phyloP scores from a whole-genome alignment of 2,113 vertebrate genomes.

The Pao palembangensis region DNA sequence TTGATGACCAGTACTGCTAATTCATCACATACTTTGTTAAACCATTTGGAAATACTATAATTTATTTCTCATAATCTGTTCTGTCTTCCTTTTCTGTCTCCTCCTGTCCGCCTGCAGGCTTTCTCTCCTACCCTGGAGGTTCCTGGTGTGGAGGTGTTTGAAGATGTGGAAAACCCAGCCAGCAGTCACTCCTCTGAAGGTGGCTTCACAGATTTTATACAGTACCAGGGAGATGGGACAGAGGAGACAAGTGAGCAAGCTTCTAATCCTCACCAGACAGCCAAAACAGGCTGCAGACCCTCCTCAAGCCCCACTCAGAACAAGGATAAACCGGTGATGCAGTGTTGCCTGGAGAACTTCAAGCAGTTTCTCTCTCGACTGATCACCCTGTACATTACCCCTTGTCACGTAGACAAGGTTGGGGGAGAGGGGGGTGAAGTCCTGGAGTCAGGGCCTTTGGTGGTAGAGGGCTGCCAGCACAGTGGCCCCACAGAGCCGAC shows the following conservation, averaged over 20 bases:
- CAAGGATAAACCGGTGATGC: conserved; percentile 95
- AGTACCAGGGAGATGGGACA: conserved; percentile 82
- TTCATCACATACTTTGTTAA: too few relatives aligned
- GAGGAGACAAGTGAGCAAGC: conserved; percentile 66
- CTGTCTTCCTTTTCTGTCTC: neutral
- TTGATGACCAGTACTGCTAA: too few relatives aligned
- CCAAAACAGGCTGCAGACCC: conserved; percentile 56
- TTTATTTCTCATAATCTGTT: neutral
- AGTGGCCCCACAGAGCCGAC: conserved; percentile 51
- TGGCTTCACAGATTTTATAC: conserved; percentile 95
- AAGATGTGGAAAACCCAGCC: conserved; percentile 82
- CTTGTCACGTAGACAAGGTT: conserved; percentile 66
- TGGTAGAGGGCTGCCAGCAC: conserved; percentile 41
- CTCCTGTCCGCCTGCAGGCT: conserved; percentile 58
- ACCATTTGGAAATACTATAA: neutral
- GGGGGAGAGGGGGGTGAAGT: conserved; percentile 64
- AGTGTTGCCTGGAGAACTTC: conserved; percentile 93
- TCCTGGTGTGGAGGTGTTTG: conserved; percentile 80
- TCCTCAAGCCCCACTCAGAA: conserved; percentile 56
- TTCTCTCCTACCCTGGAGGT: conserved; percentile 72
- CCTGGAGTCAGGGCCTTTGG: conserved; percentile 36
- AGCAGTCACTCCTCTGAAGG: conserved; percentile 85
- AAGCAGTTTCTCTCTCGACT: conserved; percentile 92
- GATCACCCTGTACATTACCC: conserved; percentile 84
- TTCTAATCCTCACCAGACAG: conserved; percentile 69